These are phyloP conservation scores for Tauraco hartlaubi DNA, from an alignment of 2,797 vertebrate species.

Conservation along the genomic window DNA sequence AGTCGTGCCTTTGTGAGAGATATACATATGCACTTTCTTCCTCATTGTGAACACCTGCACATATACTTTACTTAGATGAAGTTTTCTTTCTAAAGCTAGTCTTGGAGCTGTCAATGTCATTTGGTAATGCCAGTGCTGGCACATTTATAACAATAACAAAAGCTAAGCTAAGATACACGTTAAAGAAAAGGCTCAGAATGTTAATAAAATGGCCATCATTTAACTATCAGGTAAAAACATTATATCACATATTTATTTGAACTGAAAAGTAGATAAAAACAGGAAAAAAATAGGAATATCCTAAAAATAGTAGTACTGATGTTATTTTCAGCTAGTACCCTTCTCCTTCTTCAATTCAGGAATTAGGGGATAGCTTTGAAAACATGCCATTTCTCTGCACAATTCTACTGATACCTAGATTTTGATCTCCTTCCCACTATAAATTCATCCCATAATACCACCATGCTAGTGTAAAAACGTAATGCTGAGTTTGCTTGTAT, in stretches of 20 bases:
- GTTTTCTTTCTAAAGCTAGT: background rate
- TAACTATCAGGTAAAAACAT: background rate
- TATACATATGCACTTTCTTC: accelerated
- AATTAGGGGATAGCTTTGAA: background rate
- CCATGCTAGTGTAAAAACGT: background rate
- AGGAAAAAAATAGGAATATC: background rate
- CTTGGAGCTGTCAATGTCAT: background rate
- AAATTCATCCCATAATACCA: background rate
- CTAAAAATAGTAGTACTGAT: background rate
- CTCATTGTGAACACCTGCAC: background rate
- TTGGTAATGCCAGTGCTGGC: background rate
- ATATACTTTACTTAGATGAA: background rate
- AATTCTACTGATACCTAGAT: background rate
- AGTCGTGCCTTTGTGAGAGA: background rate
- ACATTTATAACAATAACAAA: background rate
- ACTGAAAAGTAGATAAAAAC: background rate
- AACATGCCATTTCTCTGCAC: background rate
- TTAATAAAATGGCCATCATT: background rate
- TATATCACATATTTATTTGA: background rate
- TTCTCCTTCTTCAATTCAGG: background rate
- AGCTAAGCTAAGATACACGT: background rate
- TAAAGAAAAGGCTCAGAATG: background rate
- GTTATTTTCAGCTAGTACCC: background rate
- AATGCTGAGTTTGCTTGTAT: background rate
- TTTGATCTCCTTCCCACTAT: background rate